phyloP scores from a whole-genome alignment of 2,113 vertebrate species.

The Taurulus bubalis region DNA sequence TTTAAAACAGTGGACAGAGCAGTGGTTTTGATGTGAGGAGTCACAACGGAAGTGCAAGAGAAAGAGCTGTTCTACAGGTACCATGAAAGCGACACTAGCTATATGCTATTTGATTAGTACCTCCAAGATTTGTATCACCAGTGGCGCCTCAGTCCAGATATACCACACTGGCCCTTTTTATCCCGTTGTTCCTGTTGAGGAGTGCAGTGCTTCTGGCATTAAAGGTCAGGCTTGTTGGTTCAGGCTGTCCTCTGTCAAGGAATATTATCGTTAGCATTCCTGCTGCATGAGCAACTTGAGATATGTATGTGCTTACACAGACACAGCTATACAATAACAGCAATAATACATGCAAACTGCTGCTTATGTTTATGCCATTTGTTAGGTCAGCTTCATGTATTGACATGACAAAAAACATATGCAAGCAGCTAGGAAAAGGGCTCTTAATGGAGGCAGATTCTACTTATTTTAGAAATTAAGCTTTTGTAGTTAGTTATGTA shows the following conservation, averaged over 20 bases:
- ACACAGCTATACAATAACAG: constrained; percentile 16
- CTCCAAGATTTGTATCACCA: constrained; percentile 38
- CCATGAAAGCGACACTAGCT: constrained; percentile 15
- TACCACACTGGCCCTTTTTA: constrained; percentile 33
- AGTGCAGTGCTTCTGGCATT: constrained; percentile 60
- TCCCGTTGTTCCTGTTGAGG: constrained; percentile 35
- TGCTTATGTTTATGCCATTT: not conserved
- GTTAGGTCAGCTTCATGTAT: constrained; percentile 19
- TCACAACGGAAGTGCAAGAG: not conserved
- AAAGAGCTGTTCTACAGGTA: not conserved
- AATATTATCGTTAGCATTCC: constrained; percentile 69
- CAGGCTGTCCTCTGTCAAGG: constrained; percentile 64
- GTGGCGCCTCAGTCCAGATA: constrained; percentile 30
- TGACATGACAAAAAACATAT: constrained; percentile 18
- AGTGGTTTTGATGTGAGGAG: not conserved
- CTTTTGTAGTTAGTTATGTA: not conserved
- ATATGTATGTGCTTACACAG: constrained; percentile 41
- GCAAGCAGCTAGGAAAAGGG: not conserved
- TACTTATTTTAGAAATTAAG: not conserved
- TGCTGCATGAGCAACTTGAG: constrained; percentile 59
- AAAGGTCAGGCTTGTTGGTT: constrained; percentile 69
- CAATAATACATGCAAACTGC: constrained; percentile 14
- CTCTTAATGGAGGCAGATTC: not conserved
- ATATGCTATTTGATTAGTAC: constrained; percentile 41
- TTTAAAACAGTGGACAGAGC: not conserved